Percentiles rank a stretch among this genome's conserved stretches.
These are phyloP conservation scores for Nesoenas mayeri DNA, from an alignment of 2,113 vertebrate species.

Conservation along the genomic window DNA sequence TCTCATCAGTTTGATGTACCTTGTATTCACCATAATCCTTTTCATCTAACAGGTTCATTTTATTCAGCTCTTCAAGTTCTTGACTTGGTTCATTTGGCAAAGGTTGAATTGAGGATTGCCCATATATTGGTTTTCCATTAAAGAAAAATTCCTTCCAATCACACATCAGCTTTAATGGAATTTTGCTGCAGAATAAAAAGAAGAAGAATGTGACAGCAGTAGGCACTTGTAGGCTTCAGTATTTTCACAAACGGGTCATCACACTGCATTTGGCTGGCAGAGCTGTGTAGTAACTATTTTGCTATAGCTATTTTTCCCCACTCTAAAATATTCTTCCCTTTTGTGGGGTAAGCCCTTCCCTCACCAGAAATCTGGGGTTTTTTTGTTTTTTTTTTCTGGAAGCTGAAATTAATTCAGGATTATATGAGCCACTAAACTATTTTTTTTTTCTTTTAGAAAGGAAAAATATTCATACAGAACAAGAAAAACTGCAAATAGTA, in stretches of 20 bases:
- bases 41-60: slow-evolving; percentile 82
- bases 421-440: neutral
- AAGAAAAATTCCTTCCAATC: slow-evolving; percentile 92
- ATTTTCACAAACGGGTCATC: neutral
- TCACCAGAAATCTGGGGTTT: neutral
- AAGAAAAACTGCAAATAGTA: neutral
- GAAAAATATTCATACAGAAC: neutral
- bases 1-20: slow-evolving; percentile 70
- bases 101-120: slow-evolving; percentile 64
- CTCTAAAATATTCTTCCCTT: neutral
- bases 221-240: neutral
- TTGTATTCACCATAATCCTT: slow-evolving; percentile 91
- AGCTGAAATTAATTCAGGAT: neutral
- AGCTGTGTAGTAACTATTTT: neutral
- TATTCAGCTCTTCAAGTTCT: slow-evolving; percentile 77
- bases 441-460: neutral
- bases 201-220: neutral
- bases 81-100: slow-evolving; percentile 33
- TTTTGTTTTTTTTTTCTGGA: neutral
- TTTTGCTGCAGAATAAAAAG: slow-evolving; percentile 72
- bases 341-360: neutral
- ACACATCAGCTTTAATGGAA: slow-evolving; percentile 83
- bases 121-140: slow-evolving; percentile 83
- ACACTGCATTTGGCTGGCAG: neutral
- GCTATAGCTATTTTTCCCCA: neutral